Base-by-base conservation (phyloP, 2,888 invertebrate species). In the Automeris io region DNA sequence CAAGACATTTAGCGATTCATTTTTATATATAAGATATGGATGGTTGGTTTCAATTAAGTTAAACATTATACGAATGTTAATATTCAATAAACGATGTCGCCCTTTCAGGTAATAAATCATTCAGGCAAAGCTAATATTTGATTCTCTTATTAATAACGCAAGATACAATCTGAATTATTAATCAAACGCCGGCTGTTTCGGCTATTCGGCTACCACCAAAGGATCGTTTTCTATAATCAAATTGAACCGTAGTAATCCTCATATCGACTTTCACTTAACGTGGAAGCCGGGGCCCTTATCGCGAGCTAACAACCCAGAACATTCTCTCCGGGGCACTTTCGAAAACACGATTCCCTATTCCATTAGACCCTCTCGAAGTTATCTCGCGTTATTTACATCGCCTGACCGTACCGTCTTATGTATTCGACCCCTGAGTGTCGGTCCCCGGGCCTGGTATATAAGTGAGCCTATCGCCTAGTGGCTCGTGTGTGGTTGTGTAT, bases 381-480 rank as follows among this genome's bases (percentile, higher is more conserved):
- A 83, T 82, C 83, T 81, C 74, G 79, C 79, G 79, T 72, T 85
- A 85, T 86, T 83, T 86, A 83, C 85, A 83, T 78, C 78, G 80
- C 77, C 83, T 85, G 85, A 83, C 85, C 85, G 83, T 79, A 69
- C 65, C 77, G 77, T 79, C 82, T 81, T 85, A 83, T 85, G 70
- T 85, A 81, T 63, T 64, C 70, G 76, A 69, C 74, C 77, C 74
- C 73, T 82, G 79, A 79, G 70, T 81, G 73, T 63, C 50, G 52
- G 53, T 49, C 46, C 53, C 49, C 43, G 57, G 12, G 11, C 16
- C 13, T 63, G 62, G 63, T 70, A 79, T 63, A 79, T 80, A 79
- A 77, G 73, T 72, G 75, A 73, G 70, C 73, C 71, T 51, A 62
- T 64, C 69, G 70, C 73, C 71, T 51, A 62, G 65, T 69, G 66